Evolutionary conservation across 2,888 invertebrate species (phyloP).

Genomic region (Melanotus villosus): DNA sequence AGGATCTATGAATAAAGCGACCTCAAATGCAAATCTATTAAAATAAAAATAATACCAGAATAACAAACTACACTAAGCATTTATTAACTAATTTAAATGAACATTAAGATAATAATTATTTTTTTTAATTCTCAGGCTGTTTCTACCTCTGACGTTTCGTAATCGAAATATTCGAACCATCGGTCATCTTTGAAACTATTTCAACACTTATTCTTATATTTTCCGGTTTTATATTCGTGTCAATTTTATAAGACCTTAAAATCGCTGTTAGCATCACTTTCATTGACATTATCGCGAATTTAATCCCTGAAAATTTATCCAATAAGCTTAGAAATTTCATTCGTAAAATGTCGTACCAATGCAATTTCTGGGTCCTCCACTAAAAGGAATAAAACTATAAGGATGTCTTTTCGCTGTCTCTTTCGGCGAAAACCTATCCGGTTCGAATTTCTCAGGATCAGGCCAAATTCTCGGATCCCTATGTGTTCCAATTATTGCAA

Average conservation of each 20-base stretch:
- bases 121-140: no score
- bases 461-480: slow-evolving; percentile 72
- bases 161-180: slow-evolving; percentile 57
- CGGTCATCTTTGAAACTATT: slow-evolving; percentile 55
- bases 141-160: slow-evolving; percentile 8
- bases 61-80: no score
- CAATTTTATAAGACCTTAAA: slow-evolving; percentile 59
- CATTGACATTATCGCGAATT: slow-evolving; percentile 22
- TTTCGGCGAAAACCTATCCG: slow-evolving; percentile 74
- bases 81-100: no score
- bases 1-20: slow-evolving; percentile 29
- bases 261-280: slow-evolving; percentile 57
- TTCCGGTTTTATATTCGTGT: slow-evolving; percentile 52
- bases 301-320: slow-evolving; percentile 18
- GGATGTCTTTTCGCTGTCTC: slow-evolving; percentile 67
- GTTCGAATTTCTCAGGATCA: slow-evolving; percentile 73
- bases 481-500: slow-evolving; percentile 69
- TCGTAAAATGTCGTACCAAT: slow-evolving; percentile 64
- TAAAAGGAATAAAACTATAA: slow-evolving; percentile 70
- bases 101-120: no score
- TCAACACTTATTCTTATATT: slow-evolving; percentile 56
- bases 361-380: slow-evolving; percentile 70
- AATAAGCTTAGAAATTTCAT: no score
- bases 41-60: slow-evolving; percentile 1
- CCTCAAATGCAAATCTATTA: slow-evolving; percentile 38